These are phyloP conservation scores for Platygyra sinensis DNA, from an alignment of 64 coral and sea anemone genomes.

Conservation along the genomic window DNA sequence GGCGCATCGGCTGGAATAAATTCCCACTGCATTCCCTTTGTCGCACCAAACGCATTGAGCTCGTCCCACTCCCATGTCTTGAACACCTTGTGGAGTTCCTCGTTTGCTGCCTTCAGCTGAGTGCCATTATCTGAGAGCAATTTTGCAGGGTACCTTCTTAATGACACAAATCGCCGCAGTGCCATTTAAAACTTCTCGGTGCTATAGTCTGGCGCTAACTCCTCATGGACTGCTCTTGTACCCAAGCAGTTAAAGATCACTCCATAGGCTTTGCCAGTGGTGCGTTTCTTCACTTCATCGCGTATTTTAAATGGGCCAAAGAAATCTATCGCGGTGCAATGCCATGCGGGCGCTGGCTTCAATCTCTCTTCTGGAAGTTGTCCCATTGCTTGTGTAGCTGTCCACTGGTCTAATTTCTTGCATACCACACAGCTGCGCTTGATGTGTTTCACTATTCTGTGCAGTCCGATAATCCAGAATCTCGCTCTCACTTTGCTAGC, in stretches of 20 bases:
- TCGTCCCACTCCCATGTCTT: slow-evolving; percentile 3
- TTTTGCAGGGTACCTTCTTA: too few species aligned
- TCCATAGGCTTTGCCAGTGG: slow-evolving; percentile 24
- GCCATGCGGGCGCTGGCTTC: slow-evolving; percentile 36
- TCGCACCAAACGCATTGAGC: background rate
- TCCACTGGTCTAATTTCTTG: background rate
- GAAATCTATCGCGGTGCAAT: slow-evolving; percentile 1
- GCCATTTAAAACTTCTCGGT: slow-evolving; percentile 39
- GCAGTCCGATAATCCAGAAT: background rate
- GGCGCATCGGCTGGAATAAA: slow-evolving; percentile 17
- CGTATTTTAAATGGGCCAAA: slow-evolving; percentile 39
- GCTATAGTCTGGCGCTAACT: slow-evolving; percentile 22
- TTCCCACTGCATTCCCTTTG: background rate
- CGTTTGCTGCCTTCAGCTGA: background rate
- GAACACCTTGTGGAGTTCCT: background rate
- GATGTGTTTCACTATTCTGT: background rate
- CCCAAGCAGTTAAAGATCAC: slow-evolving; percentile 41
- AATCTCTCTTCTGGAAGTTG: slow-evolving; percentile 40
- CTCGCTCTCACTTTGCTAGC: background rate
- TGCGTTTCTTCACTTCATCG: slow-evolving; percentile 44
- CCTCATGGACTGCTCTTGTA: slow-evolving; percentile 28
- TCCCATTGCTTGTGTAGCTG: slow-evolving; percentile 39
- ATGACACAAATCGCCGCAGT: too few species aligned
- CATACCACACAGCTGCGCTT: slow-evolving; percentile 14
- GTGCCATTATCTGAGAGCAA: too few species aligned